These are phyloP conservation scores for Sarcoramphus papa DNA, from an alignment of 2,797 vertebrate genomes.

Conservation along the genomic window DNA sequence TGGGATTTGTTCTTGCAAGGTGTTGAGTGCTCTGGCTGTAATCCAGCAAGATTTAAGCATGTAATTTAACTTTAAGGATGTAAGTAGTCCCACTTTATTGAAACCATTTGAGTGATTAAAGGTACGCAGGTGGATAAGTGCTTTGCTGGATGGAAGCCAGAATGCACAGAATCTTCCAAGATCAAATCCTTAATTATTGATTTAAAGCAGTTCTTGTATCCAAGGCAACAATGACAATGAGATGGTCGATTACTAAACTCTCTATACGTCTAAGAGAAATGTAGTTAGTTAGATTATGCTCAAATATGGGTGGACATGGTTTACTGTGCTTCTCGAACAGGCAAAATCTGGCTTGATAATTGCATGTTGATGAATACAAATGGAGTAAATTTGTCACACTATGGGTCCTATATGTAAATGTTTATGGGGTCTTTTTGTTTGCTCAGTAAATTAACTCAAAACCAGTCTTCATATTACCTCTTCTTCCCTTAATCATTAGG, in stretches of 20 bases:
- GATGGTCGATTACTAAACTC: neutral
- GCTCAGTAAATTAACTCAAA: neutral
- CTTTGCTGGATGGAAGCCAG: slow-evolving; percentile 29
- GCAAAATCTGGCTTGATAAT: neutral
- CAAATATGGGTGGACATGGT: neutral
- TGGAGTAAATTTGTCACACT: neutral
- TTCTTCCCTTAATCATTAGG: neutral
- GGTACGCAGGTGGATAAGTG: neutral
- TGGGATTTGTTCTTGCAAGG: neutral
- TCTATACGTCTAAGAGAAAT: neutral
- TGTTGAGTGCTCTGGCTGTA: neutral
- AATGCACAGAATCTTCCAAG: neutral
- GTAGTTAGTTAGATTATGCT: neutral
- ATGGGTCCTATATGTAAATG: neutral
- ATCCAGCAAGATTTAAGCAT: neutral
- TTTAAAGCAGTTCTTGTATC: slow-evolving; percentile 2
- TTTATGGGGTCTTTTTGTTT: neutral
- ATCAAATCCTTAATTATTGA: slow-evolving; percentile 12
- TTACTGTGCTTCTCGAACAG: neutral
- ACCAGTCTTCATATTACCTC: neutral
- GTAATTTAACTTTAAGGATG: neutral
- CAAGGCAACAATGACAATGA: slow-evolving; percentile 20
- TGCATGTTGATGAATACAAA: neutral
- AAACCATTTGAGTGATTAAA: slow-evolving; percentile 6
- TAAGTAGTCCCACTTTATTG: neutral